phyloP scores from a whole-genome alignment of 2,797 vertebrate genomes.

The Sebastes miniatus region DNA sequence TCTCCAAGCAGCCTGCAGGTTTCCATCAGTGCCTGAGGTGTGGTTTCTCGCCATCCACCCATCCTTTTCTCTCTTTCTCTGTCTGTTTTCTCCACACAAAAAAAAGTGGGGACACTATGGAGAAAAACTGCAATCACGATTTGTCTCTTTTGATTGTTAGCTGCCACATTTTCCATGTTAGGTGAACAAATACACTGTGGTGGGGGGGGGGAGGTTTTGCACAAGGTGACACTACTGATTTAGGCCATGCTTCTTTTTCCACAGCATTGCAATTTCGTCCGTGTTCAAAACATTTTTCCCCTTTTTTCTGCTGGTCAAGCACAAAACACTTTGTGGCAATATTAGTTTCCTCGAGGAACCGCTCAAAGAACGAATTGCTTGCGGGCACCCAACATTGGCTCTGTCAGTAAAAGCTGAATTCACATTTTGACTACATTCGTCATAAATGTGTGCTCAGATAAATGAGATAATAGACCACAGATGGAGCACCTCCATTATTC shows the following conservation, averaged over 20 bases:
- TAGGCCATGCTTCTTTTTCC: constrained; percentile 28
- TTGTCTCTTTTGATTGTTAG: constrained; percentile 33
- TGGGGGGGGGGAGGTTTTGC: not conserved
- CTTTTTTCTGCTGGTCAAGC: constrained; percentile 64
- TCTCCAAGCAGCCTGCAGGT: constrained; percentile 63
- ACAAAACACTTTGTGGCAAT: constrained; percentile 53
- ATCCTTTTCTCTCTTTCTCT: not conserved
- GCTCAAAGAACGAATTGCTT: constrained; percentile 33
- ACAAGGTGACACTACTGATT: constrained; percentile 54
- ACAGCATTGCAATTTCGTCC: constrained; percentile 35
- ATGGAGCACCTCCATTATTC: constrained; percentile 7
- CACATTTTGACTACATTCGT: constrained; percentile 37
- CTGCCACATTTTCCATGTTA: not conserved
- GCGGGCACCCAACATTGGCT: not conserved
- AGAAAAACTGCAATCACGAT: constrained; percentile 20
- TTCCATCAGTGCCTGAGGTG: constrained; percentile 59
- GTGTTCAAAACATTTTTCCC: constrained; percentile 45
- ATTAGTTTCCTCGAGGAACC: constrained; percentile 44
- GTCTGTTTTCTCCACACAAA: not conserved
- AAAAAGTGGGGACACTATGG: not conserved
- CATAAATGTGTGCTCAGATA: constrained; percentile 13
- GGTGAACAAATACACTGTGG: constrained; percentile 8
- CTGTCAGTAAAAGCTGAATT: constrained; percentile 52
- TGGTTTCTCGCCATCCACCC: constrained; percentile 22
- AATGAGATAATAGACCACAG: constrained; percentile 22